These are phyloP conservation scores for Ibycter americanus DNA, from an alignment of 2,797 vertebrate genomes.

Conservation along the genomic window DNA sequence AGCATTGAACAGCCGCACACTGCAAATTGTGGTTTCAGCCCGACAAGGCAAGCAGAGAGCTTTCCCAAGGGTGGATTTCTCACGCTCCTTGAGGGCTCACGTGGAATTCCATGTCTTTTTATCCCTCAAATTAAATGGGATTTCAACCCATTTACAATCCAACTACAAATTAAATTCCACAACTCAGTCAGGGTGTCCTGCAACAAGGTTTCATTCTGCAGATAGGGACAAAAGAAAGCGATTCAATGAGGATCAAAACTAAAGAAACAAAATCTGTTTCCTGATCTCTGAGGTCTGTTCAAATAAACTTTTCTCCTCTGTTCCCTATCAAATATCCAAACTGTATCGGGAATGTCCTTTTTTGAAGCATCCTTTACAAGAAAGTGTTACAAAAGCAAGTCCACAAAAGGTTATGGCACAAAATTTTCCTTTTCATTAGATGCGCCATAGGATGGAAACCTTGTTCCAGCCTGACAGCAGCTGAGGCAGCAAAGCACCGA, in stretches of 20 bases:
- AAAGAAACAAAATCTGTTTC: not conserved
- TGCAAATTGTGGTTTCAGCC: not conserved
- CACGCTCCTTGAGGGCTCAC: not conserved
- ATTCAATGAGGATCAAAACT: not conserved
- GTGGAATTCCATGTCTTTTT: not conserved
- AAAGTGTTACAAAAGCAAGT: not conserved
- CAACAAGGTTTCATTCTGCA: not conserved
- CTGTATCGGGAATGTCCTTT: fast-evolving
- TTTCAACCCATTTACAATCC: not conserved
- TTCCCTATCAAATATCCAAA: not conserved
- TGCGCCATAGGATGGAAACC: not conserved
- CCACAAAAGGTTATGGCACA: not conserved
- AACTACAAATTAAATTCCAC: not conserved
- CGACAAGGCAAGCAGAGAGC: not conserved
- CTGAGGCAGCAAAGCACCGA: not conserved
- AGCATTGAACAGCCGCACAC: not conserved
- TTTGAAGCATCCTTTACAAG: not conserved
- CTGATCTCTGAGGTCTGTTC: fast-evolving
- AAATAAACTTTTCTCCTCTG: not conserved
- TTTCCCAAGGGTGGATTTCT: not conserved
- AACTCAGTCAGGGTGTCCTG: not conserved
- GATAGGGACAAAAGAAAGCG: not conserved
- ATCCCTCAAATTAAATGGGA: not conserved
- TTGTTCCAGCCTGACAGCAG: not conserved
- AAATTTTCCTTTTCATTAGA: not conserved